These are phyloP conservation scores for Cantharis flavilabris DNA, from an alignment of 2,888 invertebrate genomes.

Conservation along the genomic window DNA sequence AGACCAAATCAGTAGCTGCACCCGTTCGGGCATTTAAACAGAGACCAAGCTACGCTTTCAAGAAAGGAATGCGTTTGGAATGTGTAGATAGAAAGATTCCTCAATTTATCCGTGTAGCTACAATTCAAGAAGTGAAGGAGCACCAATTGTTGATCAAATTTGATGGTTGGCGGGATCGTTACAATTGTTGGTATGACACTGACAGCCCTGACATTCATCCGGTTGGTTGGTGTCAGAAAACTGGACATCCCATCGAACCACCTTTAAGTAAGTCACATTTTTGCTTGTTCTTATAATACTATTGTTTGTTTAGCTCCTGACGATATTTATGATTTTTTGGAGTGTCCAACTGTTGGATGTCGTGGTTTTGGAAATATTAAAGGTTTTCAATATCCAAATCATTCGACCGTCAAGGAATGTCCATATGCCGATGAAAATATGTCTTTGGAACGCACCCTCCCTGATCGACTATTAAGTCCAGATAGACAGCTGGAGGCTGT, in stretches of 20 bases:
- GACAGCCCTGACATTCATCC: slow-evolving; percentile 91
- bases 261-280: slow-evolving; percentile 70
- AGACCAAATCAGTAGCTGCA: slow-evolving; percentile 75
- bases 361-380: slow-evolving; percentile 87
- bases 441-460: slow-evolving; percentile 55
- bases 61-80: slow-evolving; percentile 84
- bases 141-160: slow-evolving; percentile 80
- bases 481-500: slow-evolving; percentile 52
- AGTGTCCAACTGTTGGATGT: slow-evolving; percentile 86
- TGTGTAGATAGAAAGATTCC: slow-evolving; percentile 84
- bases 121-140: slow-evolving; percentile 75
- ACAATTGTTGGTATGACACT: slow-evolving; percentile 89
- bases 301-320: slow-evolving; percentile 60
- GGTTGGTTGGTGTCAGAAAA: slow-evolving; percentile 88
- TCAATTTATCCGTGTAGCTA: slow-evolving; percentile 82
- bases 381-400: slow-evolving; percentile 75
- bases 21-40: slow-evolving; percentile 83
- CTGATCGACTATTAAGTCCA: slow-evolving; percentile 59
- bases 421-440: slow-evolving; percentile 71
- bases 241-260: slow-evolving; percentile 83
- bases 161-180: slow-evolving; percentile 86
- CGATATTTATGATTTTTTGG: slow-evolving; percentile 63
- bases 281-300: slow-evolving; percentile 13
- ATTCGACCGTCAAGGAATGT: slow-evolving; percentile 73
- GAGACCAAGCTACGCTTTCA: slow-evolving; percentile 77